Evolutionary conservation across 2,797 vertebrate genomes (phyloP).

Genomic region (Cryptoprocta ferox): DNA sequence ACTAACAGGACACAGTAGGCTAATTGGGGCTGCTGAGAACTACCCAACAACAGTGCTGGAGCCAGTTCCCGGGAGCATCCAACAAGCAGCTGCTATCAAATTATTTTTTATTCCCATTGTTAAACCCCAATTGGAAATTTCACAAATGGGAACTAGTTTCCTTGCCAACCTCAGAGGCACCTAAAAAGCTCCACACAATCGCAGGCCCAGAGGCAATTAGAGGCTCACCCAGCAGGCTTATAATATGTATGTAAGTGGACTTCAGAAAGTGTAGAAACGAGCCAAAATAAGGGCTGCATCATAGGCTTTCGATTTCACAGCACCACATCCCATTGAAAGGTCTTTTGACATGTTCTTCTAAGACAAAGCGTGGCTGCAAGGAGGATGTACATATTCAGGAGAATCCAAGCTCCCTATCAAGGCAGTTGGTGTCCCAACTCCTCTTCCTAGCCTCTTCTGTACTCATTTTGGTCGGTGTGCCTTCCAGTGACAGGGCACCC

Average conservation of each 20-base stretch:
- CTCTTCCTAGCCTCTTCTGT: neutral
- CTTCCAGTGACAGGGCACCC: neutral
- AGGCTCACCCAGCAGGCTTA: neutral
- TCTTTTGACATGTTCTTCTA: neutral
- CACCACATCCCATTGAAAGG: neutral
- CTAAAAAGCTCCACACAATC: neutral
- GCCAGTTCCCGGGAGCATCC: neutral
- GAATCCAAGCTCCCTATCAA: neutral
- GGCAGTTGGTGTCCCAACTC: neutral
- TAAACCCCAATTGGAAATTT: neutral
- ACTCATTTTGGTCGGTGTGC: neutral
- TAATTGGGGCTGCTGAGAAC: slow-evolving; percentile 26
- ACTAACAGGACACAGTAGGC: neutral
- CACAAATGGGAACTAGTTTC: slow-evolving; percentile 39
- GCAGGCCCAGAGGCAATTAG: neutral
- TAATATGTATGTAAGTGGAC: neutral
- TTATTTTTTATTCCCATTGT: slow-evolving; percentile 18
- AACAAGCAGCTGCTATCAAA: neutral
- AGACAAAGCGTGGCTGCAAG: neutral
- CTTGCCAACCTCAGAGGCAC: slow-evolving; percentile 56
- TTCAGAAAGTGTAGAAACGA: neutral
- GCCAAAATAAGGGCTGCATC: neutral
- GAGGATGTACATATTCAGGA: neutral
- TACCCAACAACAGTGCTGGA: neutral
- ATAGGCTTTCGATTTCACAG: neutral